Conservation (phyloP, 2,888 invertebrate species). For the Euplexia lucipara region DNA sequence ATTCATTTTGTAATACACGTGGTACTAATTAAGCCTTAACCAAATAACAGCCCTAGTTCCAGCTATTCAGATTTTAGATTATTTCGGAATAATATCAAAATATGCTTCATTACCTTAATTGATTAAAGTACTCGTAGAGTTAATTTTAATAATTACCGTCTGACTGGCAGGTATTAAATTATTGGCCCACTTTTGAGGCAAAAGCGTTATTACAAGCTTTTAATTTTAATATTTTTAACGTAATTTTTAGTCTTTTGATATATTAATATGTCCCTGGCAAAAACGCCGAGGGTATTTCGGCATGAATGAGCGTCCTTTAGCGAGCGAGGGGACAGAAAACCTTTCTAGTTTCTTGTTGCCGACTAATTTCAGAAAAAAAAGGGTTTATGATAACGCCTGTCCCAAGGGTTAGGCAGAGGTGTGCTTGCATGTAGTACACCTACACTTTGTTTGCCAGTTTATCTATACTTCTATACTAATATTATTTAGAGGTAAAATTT, state of each 20-base stretch:
- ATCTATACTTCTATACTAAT: no score
- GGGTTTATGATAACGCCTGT: not conserved
- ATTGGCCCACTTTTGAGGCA: slow-evolving; percentile 6
- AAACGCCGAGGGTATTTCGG: not conserved
- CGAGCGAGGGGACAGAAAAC: not conserved
- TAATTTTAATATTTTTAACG: slow-evolving; percentile 16
- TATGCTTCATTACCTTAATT: slow-evolving; percentile 21
- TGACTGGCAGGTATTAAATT: slow-evolving; percentile 14
- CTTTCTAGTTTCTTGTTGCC: slow-evolving; percentile 11
- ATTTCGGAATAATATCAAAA: slow-evolving; percentile 17
- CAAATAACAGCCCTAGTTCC: slow-evolving; percentile 2
- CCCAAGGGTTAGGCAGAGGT: not conserved
- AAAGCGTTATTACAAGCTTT: slow-evolving; percentile 5
- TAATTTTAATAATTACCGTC: slow-evolving; percentile 13
- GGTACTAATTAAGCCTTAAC: not conserved
- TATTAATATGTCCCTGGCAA: not conserved
- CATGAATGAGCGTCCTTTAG: not conserved
- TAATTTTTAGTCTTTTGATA: slow-evolving; percentile 6
- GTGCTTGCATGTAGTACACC: no score
- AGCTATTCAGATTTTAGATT: slow-evolving; percentile 1
- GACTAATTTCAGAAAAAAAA: not conserved
- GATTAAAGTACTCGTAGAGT: slow-evolving; percentile 14
- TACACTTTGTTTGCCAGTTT: no score
- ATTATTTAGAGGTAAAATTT: no score
- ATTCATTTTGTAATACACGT: not conserved